These are phyloP conservation scores for Orthonyx spaldingii DNA, from an alignment of 2,113 vertebrate species.

Conservation along the genomic window DNA sequence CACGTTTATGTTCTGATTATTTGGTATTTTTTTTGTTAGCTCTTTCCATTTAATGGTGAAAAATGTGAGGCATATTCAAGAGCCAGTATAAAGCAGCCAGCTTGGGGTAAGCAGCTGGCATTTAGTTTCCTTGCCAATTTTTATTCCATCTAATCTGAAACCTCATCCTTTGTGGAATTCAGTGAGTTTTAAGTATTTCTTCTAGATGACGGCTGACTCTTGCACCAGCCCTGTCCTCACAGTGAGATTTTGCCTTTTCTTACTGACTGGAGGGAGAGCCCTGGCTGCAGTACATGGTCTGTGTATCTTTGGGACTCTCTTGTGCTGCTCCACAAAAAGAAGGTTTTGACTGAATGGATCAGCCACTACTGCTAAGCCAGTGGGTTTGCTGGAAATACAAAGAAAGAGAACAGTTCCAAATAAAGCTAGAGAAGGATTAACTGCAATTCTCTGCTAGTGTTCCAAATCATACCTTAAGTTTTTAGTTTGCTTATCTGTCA, in stretches of 20 bases:
- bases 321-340: neutral
- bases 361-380: neutral
- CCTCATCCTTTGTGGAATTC: neutral
- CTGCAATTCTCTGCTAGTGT: neutral
- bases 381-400: neutral
- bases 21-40: constrained; percentile 50
- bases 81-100: neutral
- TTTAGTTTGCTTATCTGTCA: neutral
- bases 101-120: neutral
- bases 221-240: neutral
- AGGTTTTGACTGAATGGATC: neutral
- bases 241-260: neutral
- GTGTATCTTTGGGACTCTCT: neutral
- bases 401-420: neutral
- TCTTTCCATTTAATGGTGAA: constrained; percentile 51
- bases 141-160: neutral
- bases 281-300: neutral
- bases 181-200: neutral
- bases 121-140: neutral
- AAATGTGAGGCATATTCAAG: constrained; percentile 12
- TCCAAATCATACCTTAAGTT: neutral
- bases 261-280: neutral
- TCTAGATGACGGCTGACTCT: neutral
- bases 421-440: neutral
- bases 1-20: constrained; percentile 48